Evolutionary conservation across 2,888 invertebrate genomes (phyloP), one percentile per base, ranked within the genome.

Genomic region (Ptychoptera albimana): DNA sequence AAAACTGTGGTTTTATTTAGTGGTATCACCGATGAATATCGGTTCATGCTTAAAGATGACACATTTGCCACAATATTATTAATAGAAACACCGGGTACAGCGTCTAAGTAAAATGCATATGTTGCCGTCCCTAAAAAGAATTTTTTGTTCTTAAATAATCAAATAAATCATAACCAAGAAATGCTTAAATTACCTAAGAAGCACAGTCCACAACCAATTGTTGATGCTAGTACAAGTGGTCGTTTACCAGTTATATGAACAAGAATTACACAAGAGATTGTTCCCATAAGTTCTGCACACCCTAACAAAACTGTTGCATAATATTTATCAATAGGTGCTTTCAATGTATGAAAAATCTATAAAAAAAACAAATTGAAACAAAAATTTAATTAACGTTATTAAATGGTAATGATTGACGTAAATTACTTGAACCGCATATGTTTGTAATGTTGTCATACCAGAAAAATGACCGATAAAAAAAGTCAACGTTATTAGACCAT

Each of bases 391-490:
- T 14, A 15, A 14, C 31, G 9, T 14, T 31, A 11, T 10, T 31
- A n/a, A n/a, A 12, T 2, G 3, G 8, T 31, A 31, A 11, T 8
- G 31, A 12, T 37, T 30, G 15, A 4, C 9, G 9, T 45, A n/a
- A n/a, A n/a, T 44, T 44, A 58, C 57, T 53, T 73, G 73, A 5
- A 85, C 82, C 13, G 83, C 79, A 54, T 76, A 83, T 0, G 80
- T 82, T 67, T 79, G 75, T 16, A 86, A 63, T 1, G 82, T 75
- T 1, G 78, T 77, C 68, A 79, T 78, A 1, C 86, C 86, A 32
- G 79, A 79, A 54, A 85, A 84, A 54, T 82, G 75, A 0, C 78
- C 76, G 11, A 83, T 69, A 53, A 83, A 80, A 59, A 85, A 86
- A 13, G 72, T 67, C 36, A 74, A 70, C 10, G 73, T 65, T 0